Evolutionary conservation across 2,888 invertebrate genomes (phyloP).

Genomic region (Drosophila longiperda): DNA sequence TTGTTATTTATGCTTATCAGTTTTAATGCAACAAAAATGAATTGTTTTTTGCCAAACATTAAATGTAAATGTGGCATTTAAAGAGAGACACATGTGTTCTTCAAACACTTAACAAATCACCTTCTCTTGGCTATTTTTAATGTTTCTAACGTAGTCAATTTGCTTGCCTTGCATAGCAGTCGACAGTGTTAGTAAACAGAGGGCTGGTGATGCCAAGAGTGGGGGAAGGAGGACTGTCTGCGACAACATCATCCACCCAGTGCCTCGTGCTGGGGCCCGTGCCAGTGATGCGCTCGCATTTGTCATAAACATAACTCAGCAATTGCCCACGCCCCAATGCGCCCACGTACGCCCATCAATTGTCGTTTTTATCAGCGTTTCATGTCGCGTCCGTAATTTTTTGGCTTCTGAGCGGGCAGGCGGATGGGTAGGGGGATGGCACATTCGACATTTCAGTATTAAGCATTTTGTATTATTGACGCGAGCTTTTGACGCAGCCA

Average conservation of each 20-base stretch:
- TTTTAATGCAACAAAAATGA: neutral
- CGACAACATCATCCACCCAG: conserved; percentile 39
- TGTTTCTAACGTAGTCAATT: neutral
- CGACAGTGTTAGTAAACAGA: neutral
- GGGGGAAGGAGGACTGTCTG: conserved; percentile 13
- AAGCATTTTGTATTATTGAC: conserved; percentile 59
- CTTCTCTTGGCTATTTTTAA: neutral
- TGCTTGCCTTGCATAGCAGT: neutral
- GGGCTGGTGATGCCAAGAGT: neutral
- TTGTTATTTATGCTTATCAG: neutral
- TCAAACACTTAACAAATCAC: neutral
- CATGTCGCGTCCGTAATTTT: conserved; percentile 72
- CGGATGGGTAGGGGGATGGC: neutral
- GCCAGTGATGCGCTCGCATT: conserved; percentile 56
- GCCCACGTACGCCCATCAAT: conserved; percentile 78
- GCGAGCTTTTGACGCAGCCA: conserved; percentile 16
- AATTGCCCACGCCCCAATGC: conserved; percentile 78
- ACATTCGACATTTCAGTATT: conserved; percentile 30
- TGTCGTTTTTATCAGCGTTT: conserved; percentile 77
- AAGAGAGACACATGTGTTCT: too few species aligned
- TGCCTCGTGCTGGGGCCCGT: neutral
- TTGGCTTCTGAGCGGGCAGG: conserved; percentile 33
- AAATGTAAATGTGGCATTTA: neutral
- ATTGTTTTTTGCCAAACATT: neutral
- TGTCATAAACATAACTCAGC: conserved; percentile 80